Percentiles rank a stretch among this genome's conserved stretches.
Evolutionary conservation across 2,797 vertebrate species (phyloP).

Genomic region (Hephaestus fuliginosus): DNA sequence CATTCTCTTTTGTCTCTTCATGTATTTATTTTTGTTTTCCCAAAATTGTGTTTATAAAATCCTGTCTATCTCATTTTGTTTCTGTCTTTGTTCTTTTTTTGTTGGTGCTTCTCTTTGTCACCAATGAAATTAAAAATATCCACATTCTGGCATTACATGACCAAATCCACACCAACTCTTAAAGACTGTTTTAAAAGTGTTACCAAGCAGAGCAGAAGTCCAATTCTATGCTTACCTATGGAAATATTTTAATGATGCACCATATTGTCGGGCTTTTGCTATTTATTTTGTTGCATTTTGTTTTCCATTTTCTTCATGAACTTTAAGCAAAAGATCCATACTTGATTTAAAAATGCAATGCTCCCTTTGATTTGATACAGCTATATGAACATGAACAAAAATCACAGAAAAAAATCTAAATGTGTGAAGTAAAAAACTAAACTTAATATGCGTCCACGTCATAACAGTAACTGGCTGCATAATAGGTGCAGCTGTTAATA

Average conservation of each 20-base stretch:
- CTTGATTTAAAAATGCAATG: no score
- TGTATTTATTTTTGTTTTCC: neutral
- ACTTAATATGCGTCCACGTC: no score
- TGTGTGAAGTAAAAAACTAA: neutral
- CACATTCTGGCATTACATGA: neutral
- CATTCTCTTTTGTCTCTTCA: neutral
- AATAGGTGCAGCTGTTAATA: neutral
- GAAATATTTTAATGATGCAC: neutral
- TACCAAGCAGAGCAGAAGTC: no score
- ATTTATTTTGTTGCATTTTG: neutral
- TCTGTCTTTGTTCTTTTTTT: neutral
- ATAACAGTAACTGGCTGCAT: neutral
- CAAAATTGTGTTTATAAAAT: neutral
- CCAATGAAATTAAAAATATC: neutral
- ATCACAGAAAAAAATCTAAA: neutral
- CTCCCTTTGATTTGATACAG: no score
- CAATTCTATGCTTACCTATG: no score
- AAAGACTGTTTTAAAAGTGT: neutral
- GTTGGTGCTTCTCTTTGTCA: neutral
- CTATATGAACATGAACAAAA: neutral
- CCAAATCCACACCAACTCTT: neutral
- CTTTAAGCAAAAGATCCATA: neutral
- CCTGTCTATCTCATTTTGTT: neutral
- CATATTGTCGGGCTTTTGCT: neutral
- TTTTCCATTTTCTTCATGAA: neutral